A percentile compares a stretch with the other conserved stretches of the same genome.
These are phyloP conservation scores for Wasmannia auropunctata DNA, from an alignment of 1,140 invertebrate genomes.

Conservation along the genomic window DNA sequence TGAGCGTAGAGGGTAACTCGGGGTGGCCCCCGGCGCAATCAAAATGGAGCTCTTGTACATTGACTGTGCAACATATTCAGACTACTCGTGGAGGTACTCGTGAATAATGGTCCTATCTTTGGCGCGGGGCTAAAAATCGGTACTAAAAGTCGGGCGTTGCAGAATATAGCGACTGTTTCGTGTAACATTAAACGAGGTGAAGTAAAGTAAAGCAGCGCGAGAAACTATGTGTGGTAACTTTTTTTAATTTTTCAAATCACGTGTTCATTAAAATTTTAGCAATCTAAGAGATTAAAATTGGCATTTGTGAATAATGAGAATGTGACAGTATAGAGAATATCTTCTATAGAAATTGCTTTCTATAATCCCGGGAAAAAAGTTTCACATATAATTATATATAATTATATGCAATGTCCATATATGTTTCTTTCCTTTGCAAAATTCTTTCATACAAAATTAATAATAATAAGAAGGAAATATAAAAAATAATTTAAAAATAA, in stretches of 20 bases:
- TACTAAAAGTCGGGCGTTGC: not conserved
- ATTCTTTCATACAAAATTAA: no score
- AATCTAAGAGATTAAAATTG: not conserved
- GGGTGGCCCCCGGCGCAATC: conserved; percentile 14
- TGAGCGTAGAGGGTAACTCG: conserved; percentile 34
- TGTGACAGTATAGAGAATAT: not conserved
- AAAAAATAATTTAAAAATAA: no score
- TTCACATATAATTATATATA: no score
- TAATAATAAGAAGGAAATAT: no score
- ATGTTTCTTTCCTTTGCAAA: no score
- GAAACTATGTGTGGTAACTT: not conserved
- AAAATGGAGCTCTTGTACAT: conserved; percentile 51
- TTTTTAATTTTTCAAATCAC: not conserved
- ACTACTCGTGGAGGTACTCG: conserved; percentile 15
- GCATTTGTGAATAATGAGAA: not conserved
- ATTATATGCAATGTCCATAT: no score
- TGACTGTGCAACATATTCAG: conserved; percentile 54
- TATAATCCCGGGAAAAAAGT: no score
- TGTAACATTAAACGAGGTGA: not conserved
- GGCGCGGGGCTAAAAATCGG: not conserved
- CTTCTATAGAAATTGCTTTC: not conserved
- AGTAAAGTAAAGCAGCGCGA: conserved; percentile 17
- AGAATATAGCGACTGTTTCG: not conserved
- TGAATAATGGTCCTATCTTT: conserved; percentile 18
- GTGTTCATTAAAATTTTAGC: conserved; percentile 8